phyloP scores from a whole-genome alignment of 1,140 invertebrate species.

The Orussus abietinus region DNA sequence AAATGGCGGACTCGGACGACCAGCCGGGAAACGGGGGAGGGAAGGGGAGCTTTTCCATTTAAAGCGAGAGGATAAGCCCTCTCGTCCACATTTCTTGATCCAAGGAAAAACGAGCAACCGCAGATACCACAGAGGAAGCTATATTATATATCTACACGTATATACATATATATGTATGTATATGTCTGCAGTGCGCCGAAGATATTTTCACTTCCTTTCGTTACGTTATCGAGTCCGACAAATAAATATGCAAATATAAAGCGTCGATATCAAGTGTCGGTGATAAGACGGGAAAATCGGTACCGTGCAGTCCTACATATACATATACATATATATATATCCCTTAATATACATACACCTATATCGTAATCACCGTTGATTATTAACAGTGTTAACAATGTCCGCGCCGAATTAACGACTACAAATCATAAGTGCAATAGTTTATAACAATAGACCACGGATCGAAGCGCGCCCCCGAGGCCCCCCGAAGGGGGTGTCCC shows the following conservation, averaged over 20 bases:
- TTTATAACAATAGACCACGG: slow-evolving; percentile 51
- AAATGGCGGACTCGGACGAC: neutral
- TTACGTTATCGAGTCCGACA: too few species aligned
- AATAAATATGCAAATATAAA: too few species aligned
- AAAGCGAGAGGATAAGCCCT: neutral
- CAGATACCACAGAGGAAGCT: neutral
- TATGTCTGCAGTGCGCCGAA: slow-evolving; percentile 4
- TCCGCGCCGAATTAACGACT: slow-evolving; percentile 11
- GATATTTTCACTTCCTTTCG: slow-evolving; percentile 12
- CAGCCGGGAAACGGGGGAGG: neutral
- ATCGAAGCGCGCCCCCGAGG: slow-evolving; percentile 15
- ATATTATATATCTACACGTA: slow-evolving; percentile 10
- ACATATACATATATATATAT: slow-evolving; percentile 22
- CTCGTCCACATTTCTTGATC: too few species aligned
- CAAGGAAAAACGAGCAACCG: too few species aligned
- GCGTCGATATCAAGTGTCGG: too few species aligned
- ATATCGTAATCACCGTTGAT: slow-evolving; percentile 27
- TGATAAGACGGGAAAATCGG: too few species aligned
- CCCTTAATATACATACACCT: slow-evolving; percentile 16
- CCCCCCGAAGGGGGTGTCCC: too few species aligned
- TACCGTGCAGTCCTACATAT: slow-evolving; percentile 29
- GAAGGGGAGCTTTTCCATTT: too few species aligned
- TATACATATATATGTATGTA: slow-evolving; percentile 14
- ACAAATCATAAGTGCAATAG: slow-evolving; percentile 55
- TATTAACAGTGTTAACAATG: slow-evolving; percentile 25